A percentile compares a stretch with the other conserved stretches of the same genome.
These are phyloP conservation scores for Unio delphinus DNA, from an alignment of 2,888 invertebrate genomes.

Conservation along the genomic window DNA sequence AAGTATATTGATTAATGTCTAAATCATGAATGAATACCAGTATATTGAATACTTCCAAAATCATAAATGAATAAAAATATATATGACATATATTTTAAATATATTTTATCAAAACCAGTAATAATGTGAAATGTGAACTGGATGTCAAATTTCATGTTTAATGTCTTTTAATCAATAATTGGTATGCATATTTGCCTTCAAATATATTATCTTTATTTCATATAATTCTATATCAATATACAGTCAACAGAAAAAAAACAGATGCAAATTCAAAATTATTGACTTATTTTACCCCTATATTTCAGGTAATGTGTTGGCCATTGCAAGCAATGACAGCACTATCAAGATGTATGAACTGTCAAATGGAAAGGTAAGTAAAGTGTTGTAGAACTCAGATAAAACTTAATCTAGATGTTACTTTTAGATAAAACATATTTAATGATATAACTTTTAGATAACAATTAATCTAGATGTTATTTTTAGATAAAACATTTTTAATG, in stretches of 20 bases:
- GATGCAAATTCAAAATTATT: neutral
- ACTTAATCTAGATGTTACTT: neutral
- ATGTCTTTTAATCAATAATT: too few species aligned
- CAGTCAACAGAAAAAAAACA: neutral
- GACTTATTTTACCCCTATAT: neutral
- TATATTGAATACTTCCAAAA: too few species aligned
- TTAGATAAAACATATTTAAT: neutral
- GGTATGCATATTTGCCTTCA: too few species aligned
- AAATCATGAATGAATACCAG: too few species aligned
- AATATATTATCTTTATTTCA: too few species aligned
- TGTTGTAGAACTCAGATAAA: neutral
- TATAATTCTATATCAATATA: neutral
- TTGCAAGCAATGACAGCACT: conserved; percentile 69
- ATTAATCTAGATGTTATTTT: neutral
- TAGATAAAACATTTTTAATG: neutral
- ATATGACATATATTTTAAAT: too few species aligned
- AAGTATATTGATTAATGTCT: too few species aligned
- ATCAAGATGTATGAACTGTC: conserved; percentile 70
- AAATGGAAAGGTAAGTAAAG: conserved; percentile 61
- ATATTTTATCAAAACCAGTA: too few species aligned
- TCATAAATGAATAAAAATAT: too few species aligned
- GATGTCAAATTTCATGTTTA: too few species aligned
- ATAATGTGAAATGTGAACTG: too few species aligned
- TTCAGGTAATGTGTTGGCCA: conserved; percentile 64
- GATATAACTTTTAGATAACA: too few species aligned